Percentiles rank a stretch among this genome's conserved stretches.
These are phyloP conservation scores for Matsumurasca onukii DNA, from an alignment of 1,140 invertebrate species.

Conservation along the genomic window DNA sequence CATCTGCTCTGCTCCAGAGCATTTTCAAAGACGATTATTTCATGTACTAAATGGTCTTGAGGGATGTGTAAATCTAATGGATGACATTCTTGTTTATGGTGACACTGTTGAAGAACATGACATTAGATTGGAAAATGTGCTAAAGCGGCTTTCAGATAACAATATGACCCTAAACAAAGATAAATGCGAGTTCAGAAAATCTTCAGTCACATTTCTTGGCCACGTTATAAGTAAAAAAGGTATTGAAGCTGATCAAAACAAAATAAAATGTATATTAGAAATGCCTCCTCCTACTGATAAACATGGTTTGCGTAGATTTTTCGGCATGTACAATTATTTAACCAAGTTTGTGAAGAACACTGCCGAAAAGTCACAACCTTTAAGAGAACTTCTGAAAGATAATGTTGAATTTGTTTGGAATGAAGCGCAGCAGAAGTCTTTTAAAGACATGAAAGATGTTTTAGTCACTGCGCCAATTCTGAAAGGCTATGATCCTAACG, in stretches of 20 bases:
- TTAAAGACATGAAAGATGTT: not conserved
- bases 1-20: slow-evolving; percentile 1
- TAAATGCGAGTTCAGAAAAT: slow-evolving; percentile 24
- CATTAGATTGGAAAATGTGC: not conserved
- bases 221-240: slow-evolving; percentile 14
- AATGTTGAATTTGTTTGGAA: not conserved
- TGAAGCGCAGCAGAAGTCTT: not conserved
- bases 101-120: slow-evolving; percentile 12
- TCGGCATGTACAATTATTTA: slow-evolving; percentile 1
- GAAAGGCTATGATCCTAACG: not conserved
- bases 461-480: not conserved
- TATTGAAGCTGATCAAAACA: slow-evolving; percentile 17
- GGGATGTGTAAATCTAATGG: slow-evolving; percentile 1
- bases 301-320: not conserved
- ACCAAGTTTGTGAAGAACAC: not conserved
- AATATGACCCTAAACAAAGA: slow-evolving; percentile 25
- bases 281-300: not conserved
- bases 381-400: slow-evolving; percentile 10
- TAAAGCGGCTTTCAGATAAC: not conserved
- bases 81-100: slow-evolving; percentile 20
- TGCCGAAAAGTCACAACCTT: too few relatives aligned
- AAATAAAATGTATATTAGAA: slow-evolving; percentile 16
- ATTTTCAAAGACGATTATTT: slow-evolving; percentile 16
- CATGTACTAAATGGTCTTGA: slow-evolving; percentile 3
- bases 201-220: slow-evolving; percentile 11